Conservation (phyloP, 2,888 invertebrate species). For the Tromatobia lineatoria region DNA sequence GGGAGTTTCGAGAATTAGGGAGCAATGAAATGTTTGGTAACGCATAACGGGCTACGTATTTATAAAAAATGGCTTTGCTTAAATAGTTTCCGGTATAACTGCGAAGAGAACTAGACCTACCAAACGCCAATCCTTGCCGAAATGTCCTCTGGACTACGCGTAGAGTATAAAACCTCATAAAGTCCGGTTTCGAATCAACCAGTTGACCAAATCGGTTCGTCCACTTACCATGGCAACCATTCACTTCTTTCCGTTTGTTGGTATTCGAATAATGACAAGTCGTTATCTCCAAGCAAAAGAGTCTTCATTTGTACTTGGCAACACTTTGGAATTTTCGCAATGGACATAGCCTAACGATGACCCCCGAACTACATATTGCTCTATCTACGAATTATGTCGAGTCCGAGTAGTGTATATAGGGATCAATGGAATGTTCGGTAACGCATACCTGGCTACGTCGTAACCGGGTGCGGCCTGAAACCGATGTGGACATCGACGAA, state of each 20-base stretch:
- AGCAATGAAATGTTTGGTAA: slow-evolving; percentile 59
- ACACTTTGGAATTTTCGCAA: slow-evolving; percentile 1
- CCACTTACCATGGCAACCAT: no score
- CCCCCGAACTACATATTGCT: neutral
- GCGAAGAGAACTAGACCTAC: no score
- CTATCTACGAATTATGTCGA: slow-evolving; percentile 44
- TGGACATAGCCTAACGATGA: neutral
- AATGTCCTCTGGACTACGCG: no score
- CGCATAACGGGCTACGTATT: slow-evolving; percentile 62
- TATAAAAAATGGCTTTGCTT: no score
- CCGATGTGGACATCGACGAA: slow-evolving; percentile 43
- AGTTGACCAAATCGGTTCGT: no score
- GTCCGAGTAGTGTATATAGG: slow-evolving; percentile 24
- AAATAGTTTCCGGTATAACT: no score
- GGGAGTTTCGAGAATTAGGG: slow-evolving; percentile 33
- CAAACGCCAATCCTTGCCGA: no score
- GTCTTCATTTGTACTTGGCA: neutral
- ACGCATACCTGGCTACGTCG: slow-evolving; percentile 62
- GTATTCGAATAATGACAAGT: neutral
- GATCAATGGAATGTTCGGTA: slow-evolving; percentile 57
- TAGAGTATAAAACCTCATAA: no score
- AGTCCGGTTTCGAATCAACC: no score
- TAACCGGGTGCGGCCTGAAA: slow-evolving; percentile 55
- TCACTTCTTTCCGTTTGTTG: no score
- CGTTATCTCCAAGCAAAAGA: neutral